Conservation (phyloP, 2,113 vertebrate species). For the Poeciliopsis prolifica region DNA sequence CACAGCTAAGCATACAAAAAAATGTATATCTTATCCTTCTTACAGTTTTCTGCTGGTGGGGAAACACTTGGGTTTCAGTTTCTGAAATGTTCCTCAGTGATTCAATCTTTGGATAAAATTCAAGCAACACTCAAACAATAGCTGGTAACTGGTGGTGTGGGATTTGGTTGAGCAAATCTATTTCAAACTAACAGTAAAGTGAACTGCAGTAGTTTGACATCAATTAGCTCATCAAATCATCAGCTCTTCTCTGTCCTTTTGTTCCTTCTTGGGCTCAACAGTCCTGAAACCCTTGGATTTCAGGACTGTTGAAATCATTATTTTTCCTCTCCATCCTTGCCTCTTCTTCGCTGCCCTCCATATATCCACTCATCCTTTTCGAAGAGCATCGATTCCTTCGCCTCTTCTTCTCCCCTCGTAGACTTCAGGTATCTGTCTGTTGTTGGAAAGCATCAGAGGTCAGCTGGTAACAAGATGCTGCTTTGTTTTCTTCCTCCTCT, state of each 20-base stretch:
- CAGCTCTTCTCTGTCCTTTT: conserved; percentile 4
- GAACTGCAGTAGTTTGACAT: conserved; percentile 62
- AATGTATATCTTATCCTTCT: background rate
- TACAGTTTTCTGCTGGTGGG: background rate
- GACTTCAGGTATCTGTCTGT: conserved; percentile 41
- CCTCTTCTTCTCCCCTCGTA: conserved; percentile 8
- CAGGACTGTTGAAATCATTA: no score
- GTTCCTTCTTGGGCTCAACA: background rate
- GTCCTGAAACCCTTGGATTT: conserved; percentile 12
- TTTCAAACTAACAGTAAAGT: conserved; percentile 61
- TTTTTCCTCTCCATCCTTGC: conserved; percentile 33
- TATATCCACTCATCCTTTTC: conserved; percentile 45
- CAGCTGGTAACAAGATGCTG: conserved; percentile 32
- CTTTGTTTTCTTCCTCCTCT: conserved; percentile 36
- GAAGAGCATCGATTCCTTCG: conserved; percentile 57
- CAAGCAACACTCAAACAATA: conserved; percentile 23
- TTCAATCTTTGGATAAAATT: conserved; percentile 47
- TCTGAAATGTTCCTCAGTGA: conserved; percentile 1
- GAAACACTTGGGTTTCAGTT: conserved; percentile 15
- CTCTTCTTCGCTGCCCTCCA: conserved; percentile 13
- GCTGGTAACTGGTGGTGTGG: conserved; percentile 45
- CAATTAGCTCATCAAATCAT: conserved; percentile 37
- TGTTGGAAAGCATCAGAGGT: conserved; percentile 52
- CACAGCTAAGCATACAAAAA: background rate
- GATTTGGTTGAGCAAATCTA: conserved; percentile 64